These are phyloP conservation scores for Drosophila multiciliata DNA, from an alignment of 2,888 invertebrate species.

Conservation along the genomic window DNA sequence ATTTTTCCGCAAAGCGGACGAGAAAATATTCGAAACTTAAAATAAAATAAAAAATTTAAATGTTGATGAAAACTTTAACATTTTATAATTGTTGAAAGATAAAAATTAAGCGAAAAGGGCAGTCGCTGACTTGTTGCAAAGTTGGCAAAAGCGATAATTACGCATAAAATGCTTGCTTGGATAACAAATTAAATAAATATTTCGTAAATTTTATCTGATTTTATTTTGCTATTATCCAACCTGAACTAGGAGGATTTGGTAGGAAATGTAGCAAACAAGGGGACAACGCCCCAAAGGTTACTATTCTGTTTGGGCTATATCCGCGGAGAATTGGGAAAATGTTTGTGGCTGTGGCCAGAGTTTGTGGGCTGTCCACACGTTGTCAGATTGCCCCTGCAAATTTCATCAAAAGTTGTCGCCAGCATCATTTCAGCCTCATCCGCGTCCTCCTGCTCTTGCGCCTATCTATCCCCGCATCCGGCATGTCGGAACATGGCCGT, in stretches of 20 bases:
- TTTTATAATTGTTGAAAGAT: background rate
- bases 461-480: slow-evolving; percentile 20
- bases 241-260: slow-evolving; percentile 15
- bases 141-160: background rate
- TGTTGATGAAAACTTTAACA: background rate
- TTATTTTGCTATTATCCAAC: slow-evolving; percentile 5
- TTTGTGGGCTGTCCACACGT: slow-evolving; percentile 31
- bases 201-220: background rate
- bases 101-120: background rate
- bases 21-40: background rate
- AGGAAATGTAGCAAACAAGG: slow-evolving; percentile 26
- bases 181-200: background rate
- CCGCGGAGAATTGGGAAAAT: slow-evolving; percentile 44
- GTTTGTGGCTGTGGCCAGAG: slow-evolving; percentile 21
- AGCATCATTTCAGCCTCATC: slow-evolving; percentile 25
- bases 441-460: slow-evolving; percentile 9
- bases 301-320: slow-evolving; percentile 52
- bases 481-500: slow-evolving; percentile 50
- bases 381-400: slow-evolving; percentile 31
- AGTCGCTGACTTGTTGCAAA: background rate
- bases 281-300: slow-evolving; percentile 33
- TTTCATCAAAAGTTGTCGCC: slow-evolving; percentile 65
- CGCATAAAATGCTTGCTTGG: background rate
- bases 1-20: background rate
- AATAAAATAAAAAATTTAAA: background rate